phyloP scores from a whole-genome alignment of 2,797 vertebrate species.

The Myripristis murdjan region DNA sequence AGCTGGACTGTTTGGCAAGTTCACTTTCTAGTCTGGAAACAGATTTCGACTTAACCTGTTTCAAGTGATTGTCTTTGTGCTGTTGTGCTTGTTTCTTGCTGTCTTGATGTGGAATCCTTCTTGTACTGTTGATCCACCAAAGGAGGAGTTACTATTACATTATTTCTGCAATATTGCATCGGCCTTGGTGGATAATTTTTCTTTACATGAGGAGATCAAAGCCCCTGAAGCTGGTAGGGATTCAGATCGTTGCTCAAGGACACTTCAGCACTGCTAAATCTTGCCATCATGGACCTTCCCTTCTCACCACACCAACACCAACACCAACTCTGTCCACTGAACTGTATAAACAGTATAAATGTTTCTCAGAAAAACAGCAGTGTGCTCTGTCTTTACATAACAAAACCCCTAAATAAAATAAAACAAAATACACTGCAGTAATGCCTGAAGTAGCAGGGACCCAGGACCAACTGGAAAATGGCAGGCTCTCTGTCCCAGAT shows the following conservation, averaged over 20 bases:
- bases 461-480: too few species aligned
- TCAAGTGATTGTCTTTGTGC: slow-evolving; percentile 1
- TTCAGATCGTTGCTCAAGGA: too few species aligned
- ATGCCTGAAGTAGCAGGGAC: background rate
- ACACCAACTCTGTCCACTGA: background rate
- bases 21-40: slow-evolving; percentile 26
- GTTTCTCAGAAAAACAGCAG: too few species aligned
- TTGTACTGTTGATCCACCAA: slow-evolving; percentile 20
- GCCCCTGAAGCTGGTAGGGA: too few species aligned
- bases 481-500: too few species aligned
- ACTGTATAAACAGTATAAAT: background rate
- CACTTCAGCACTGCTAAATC: too few species aligned
- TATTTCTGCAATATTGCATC: slow-evolving; percentile 38
- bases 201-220: too few species aligned
- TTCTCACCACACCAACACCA: background rate
- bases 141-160: slow-evolving; percentile 43
- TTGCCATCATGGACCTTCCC: background rate
- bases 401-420: background rate
- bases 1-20: background rate
- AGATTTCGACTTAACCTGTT: slow-evolving; percentile 30
- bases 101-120: slow-evolving; percentile 21
- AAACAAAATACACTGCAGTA: background rate
- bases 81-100: slow-evolving; percentile 2
- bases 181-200: background rate
- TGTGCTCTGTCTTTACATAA: background rate